Evolutionary conservation across 2,113 vertebrate genomes (phyloP), one percentile per base, ranked within the genome.

Genomic region (Microcebus griseorufus): DNA sequence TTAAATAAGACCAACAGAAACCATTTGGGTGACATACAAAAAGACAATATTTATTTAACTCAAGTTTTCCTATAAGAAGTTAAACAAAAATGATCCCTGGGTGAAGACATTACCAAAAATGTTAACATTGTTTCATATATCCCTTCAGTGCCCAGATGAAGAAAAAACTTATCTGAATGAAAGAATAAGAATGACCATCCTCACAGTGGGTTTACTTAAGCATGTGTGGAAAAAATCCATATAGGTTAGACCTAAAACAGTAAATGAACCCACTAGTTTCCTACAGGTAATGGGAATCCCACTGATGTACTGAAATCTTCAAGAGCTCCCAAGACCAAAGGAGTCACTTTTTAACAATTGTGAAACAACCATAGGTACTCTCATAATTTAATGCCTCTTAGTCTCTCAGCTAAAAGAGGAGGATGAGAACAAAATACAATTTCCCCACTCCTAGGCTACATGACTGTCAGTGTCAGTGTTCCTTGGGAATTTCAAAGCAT

Each of bases 31-130:
- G 60, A 95, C 80, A 82, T 96, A 97, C 83, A 97, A 96, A 97
- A 97, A 97, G 60, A 78, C 95, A 70, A 86, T 96, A 84, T 95
- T 97, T 97, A 98, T 97, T 98, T 97, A 72, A 96, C 42, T 93
- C 72, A 94, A 93, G 67, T 65, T 93, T 97, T 96, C 70, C n/a
- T 89, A 67, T 64, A 96, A 92, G 88, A 93, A 94, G 75, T 93
- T 93, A 83, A 96, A 95, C 93, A 97, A 95, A 84, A 92, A 93
- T 4, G 13, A 96, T n/a, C 82, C 91, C 78, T 69, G 91, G 32
- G 76, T 92, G 89, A 94, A 94, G 86, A 78, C 55, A 81, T 86
- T 94, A 87, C 51, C 8, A 83, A 97, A 95, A 93, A 88, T 60
- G 70, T 88, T 94, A 93, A 95, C 91, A 91, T 82, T 53, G 69